These are phyloP conservation scores for Nothoprocta pentlandii DNA, from an alignment of 2,113 vertebrate genomes.

Conservation along the genomic window DNA sequence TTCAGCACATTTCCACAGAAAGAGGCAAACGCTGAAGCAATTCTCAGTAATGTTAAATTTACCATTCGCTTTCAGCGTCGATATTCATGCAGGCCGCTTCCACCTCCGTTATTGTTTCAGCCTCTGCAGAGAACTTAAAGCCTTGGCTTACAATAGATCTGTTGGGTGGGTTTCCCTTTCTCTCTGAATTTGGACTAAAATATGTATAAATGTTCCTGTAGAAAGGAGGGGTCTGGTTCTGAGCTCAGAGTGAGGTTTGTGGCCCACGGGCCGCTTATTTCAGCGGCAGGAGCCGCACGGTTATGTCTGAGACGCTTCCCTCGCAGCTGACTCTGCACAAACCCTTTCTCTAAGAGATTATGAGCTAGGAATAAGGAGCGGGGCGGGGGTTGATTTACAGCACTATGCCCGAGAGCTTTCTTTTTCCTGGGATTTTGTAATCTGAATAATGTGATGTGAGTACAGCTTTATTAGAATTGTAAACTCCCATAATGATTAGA, in stretches of 20 bases:
- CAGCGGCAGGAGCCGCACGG: not conserved
- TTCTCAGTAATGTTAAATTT: not conserved
- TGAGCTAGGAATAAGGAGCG: not conserved
- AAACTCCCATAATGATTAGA: conserved; percentile 42
- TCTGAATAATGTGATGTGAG: conserved; percentile 19
- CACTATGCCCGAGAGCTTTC: not conserved
- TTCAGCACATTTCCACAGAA: not conserved
- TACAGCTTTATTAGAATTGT: conserved; percentile 59
- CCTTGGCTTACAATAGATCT: not conserved
- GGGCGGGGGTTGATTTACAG: not conserved
- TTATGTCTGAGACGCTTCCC: not conserved
- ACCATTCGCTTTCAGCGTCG: not conserved
- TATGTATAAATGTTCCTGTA: not conserved
- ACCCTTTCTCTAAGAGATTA: not conserved
- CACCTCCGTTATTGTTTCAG: not conserved
- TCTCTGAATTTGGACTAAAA: not conserved
- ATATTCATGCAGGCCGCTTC: not conserved
- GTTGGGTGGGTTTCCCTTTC: not conserved
- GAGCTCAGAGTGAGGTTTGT: not conserved
- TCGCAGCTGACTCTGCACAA: not conserved
- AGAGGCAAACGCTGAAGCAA: not conserved
- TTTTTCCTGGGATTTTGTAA: conserved; percentile 19
- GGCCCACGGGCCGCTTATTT: not conserved
- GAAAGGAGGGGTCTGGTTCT: not conserved
- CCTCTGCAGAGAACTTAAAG: not conserved